Base-by-base conservation (phyloP, 2,797 vertebrate species). In the Aldrovandia affinis region DNA sequence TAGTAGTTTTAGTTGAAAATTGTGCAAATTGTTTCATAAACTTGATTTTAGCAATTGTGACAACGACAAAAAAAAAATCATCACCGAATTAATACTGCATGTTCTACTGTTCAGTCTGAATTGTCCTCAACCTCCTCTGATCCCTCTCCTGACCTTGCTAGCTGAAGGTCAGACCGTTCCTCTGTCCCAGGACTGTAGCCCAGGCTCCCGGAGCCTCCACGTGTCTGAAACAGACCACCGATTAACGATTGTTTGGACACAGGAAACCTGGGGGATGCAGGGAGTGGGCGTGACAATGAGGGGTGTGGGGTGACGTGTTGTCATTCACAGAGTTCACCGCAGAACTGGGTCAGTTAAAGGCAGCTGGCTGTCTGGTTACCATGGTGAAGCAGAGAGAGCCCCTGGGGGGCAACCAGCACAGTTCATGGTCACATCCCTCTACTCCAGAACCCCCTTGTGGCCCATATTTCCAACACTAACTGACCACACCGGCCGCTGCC, bases 351-450 rank as follows among this genome's bases (percentile, higher is more conserved):
- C 73, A 47, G 22, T 25, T 77, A 20, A 22, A 39, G 36, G 20
- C 68, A 36, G 20, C 68, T 73, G 73, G 39, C 42, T 77, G 73
- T 77, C 73, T 47, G 39, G 42, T 77, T 44, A 77, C 73, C 73
- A 77, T 77, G 73, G 73, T n/a, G 73, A n/a, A 22, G 42, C 39
- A 47, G 20, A 47, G 20, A 9, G 42, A 44, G 73, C 22, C 42
- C 39, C 39, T 77, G 22, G 7, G 42, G 42, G 18, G n/a, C 0
- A n/a, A 44, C 73, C 42, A 9, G 12, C 73, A 44, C 39, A 44
- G 73, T 25, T 25, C 73, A 77, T n/a, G 42, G n/a, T 77, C 73
- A n/a, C 25, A 10, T 77, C 39, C 70, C 39, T 8, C 14, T 33
- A 18, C 14, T 39, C 65, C 65, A 70, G 65, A 39, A 75, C 20